Base-by-base conservation (phyloP, 2,888 invertebrate genomes). In the Netelia fuscicornis region DNA sequence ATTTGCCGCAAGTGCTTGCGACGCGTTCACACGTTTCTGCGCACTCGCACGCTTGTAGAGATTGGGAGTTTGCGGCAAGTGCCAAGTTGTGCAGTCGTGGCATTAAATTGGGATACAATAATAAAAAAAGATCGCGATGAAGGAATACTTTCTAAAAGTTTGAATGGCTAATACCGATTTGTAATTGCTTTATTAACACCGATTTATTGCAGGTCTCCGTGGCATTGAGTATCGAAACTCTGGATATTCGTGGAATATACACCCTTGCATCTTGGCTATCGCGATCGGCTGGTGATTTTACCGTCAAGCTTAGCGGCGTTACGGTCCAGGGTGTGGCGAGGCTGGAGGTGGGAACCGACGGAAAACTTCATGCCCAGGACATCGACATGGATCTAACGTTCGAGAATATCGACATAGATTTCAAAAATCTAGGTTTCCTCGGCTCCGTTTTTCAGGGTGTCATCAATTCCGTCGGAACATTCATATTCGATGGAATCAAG, bases 401-500 rank as follows among this genome's bases (percentile, higher is more conserved):
- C 89, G 95, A 95, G 67, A 96, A 96, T 67, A 97, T 98, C 89
- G 95, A 96, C 9, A 96, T 98, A 94, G 96, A 98, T 90, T 98
- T 98, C 90, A 95, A 97, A 93, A 97, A 97, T 91, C 95, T 98
- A 0, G 97, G 98, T 5, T 96, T 97, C 87, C 94, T 98, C 84
- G 97, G 97, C 0, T 95, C 95, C 60, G 93, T 96, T 78, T 95
- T 96, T 86, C 96, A 97, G 92, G 96, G 97, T 0, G 95, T 98
- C 67, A 95, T 98, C 64, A 98, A 98, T 93, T 96, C 97, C 0
- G 95, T 98, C 0, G 98, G 98, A 0, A 96, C 96, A 13, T 96
- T 97, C 86, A 95, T 98, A 10, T 98, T 98, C 89, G 97, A 98
- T 92, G 97, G 97, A 10, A 97, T 98, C 90, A 98, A 98, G 91